Base-by-base conservation (phyloP, 1,140 invertebrate species). In the Drosophila repleta region DNA sequence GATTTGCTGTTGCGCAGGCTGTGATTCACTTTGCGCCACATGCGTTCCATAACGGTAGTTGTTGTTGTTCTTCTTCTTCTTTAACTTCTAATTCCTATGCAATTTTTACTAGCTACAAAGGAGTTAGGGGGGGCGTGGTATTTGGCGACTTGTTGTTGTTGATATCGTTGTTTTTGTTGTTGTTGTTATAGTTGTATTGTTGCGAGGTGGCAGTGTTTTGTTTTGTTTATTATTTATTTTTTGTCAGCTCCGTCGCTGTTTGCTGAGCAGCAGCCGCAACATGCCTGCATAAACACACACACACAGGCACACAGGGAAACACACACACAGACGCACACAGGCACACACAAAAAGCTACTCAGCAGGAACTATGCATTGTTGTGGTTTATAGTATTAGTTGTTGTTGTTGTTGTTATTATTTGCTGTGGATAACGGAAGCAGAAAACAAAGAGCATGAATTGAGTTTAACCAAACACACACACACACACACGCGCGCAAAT, bases 21-120 rank as follows among this genome's bases (percentile, higher is more conserved):
- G 63, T 91, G 90, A 69, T 91, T 91, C 20, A 91, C 90, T 69
- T 91, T 91, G 45, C 90, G 89, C 90, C 90, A 91, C 90, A 91
- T 90, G 56, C 90, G 90, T 57, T 91, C 90, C 90, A 91, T 91
- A 20, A 49, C 8, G 18, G 20, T 10, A 46, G 21, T 46, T 46
- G 46, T 29, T 37, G 21, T 21, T n/a, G 24, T 7, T 32, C 6
- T 21, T 32, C 39, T 46, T 17, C 37, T 24, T 26, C 32, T n/a
- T n/a, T n/a, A n/a, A n/a, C 39, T 43, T 43, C 8, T 43, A 17
- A 8, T 43, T 17, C 39, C 39, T 43, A 74, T 46, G 58, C 55
- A 75, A 78, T 85, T 85, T 60, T 3, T 52, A 46, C 83, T 85
- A 88, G 51, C 78, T 85, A 82, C 83, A 24, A 57, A 69, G 68